phyloP scores from a whole-genome alignment of 2,113 vertebrate species.

The Psilopsiagon aurifrons region DNA sequence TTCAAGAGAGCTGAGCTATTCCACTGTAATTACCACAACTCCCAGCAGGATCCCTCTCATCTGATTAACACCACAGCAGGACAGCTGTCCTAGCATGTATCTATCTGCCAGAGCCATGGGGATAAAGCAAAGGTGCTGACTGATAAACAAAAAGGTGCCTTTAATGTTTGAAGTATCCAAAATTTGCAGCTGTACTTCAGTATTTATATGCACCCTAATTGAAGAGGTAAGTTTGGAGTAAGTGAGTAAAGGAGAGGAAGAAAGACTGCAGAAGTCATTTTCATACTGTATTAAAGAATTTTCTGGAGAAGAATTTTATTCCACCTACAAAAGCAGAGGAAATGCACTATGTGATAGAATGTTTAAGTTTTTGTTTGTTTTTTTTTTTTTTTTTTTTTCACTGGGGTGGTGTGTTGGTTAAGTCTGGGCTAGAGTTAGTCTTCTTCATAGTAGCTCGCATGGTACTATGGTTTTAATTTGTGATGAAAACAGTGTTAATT shows the following conservation, averaged over 20 bases:
- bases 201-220: background rate
- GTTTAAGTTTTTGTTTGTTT: background rate
- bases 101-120: conserved; percentile 22
- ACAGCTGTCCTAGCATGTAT: background rate
- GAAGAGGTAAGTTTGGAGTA: background rate
- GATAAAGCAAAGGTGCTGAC: conserved; percentile 42
- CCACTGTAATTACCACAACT: conserved; percentile 66
- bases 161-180: background rate
- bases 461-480: background rate
- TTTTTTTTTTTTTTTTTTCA: background rate
- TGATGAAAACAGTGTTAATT: background rate
- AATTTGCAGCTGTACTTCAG: background rate
- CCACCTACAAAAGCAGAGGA: background rate
- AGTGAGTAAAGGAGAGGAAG: background rate
- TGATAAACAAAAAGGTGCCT: background rate
- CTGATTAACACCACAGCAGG: conserved; percentile 68
- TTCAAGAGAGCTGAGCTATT: conserved; percentile 59
- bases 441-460: background rate
- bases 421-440: background rate
- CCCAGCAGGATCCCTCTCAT: conserved; percentile 57
- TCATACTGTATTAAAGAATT: background rate
- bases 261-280: background rate
- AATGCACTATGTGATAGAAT: background rate
- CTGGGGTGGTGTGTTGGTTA: background rate
- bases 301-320: background rate